phyloP scores from a whole-genome alignment of 2,797 vertebrate species.

The Caiman crocodilus region DNA sequence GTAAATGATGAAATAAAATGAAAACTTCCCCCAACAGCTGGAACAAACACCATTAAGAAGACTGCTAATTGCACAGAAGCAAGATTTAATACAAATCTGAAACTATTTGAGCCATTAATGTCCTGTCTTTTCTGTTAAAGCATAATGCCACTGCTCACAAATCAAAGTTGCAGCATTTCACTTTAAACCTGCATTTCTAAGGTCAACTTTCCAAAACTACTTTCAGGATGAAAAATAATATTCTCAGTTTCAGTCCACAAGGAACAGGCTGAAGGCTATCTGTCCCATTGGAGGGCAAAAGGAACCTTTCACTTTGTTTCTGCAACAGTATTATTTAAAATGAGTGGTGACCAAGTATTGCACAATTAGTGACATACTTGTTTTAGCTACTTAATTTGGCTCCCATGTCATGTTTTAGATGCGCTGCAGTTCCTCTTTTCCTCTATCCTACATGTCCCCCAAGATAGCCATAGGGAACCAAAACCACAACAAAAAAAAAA shows the following conservation, averaged over 20 bases:
- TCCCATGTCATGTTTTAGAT: background rate
- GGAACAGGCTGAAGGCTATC: background rate
- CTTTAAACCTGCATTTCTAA: background rate
- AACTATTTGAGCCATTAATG: background rate
- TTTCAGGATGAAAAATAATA: background rate
- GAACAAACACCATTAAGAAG: background rate
- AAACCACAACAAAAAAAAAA: too few relatives aligned
- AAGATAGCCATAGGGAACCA: too few relatives aligned
- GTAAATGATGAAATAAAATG: background rate
- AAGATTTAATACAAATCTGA: background rate
- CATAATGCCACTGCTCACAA: background rate
- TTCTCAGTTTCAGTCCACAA: background rate
- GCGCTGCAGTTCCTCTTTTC: background rate
- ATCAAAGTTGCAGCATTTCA: background rate
- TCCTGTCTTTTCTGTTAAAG: background rate
- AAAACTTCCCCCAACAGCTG: background rate
- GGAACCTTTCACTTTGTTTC: too few relatives aligned
- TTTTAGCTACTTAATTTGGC: background rate
- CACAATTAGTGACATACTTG: background rate
- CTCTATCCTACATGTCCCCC: background rate
- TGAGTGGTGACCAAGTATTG: background rate
- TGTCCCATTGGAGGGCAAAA: background rate
- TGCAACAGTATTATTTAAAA: background rate
- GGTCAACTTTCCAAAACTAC: fast-evolving
- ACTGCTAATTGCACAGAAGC: background rate